Conservation (phyloP, 1,140 invertebrate species). For the Copidosoma floridanum region DNA sequence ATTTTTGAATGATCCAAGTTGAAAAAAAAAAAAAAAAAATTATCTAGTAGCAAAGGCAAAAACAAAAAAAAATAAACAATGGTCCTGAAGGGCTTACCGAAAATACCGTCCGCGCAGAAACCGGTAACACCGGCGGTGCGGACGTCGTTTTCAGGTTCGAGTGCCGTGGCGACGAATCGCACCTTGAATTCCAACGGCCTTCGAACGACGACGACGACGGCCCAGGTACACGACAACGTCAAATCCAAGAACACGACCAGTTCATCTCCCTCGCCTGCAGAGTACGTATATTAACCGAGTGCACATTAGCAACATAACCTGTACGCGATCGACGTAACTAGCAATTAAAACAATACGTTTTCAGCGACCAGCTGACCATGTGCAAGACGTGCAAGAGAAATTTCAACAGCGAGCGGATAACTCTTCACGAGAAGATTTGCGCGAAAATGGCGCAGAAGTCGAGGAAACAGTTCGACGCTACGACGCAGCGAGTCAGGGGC, state of each 20-base stretch:
- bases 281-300: no score
- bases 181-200: constrained; percentile 2
- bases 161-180: constrained; percentile 20
- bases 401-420: constrained; percentile 77
- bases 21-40: no score
- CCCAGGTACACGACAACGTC: no score
- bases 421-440: constrained; percentile 81
- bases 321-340: no score
- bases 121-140: constrained; percentile 20
- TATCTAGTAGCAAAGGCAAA: constrained; percentile 1
- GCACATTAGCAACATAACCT: no score
- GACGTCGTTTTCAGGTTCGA: constrained; percentile 30
- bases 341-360: constrained; percentile 6
- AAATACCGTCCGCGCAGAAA: constrained; percentile 25
- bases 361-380: constrained; percentile 50
- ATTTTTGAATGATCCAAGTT: neutral
- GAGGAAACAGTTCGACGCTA: constrained; percentile 82
- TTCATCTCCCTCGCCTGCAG: no score
- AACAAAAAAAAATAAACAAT: constrained; percentile 6
- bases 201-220: no score
- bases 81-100: constrained; percentile 7
- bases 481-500: constrained; percentile 79
- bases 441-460: constrained; percentile 72
- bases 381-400: constrained; percentile 70
- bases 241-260: no score